Conservation (phyloP, 1,140 invertebrate genomes). For the Drosophila busckii region DNA sequence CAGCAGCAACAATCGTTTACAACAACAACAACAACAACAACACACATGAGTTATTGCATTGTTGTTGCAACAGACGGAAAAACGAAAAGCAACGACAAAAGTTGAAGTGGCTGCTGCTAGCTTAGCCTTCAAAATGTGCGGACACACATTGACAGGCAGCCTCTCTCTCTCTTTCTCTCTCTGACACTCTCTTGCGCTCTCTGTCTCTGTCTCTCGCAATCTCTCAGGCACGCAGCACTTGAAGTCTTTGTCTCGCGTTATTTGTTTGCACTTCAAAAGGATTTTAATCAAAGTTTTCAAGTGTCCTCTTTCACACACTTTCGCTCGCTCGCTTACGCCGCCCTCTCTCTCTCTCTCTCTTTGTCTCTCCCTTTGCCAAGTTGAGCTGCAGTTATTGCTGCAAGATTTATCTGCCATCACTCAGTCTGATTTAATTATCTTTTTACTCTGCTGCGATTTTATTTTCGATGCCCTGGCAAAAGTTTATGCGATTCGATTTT, state of each 20-base stretch:
- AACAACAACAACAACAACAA: slow-evolving; percentile 33
- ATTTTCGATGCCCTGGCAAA: slow-evolving; percentile 12
- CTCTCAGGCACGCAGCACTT: no score
- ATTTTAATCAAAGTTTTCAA: slow-evolving; percentile 75
- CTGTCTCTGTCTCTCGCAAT: background rate
- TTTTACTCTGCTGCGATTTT: slow-evolving; percentile 17
- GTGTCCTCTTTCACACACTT: slow-evolving; percentile 54
- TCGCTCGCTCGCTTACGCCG: slow-evolving; percentile 30
- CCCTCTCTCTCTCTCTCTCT: slow-evolving; percentile 11
- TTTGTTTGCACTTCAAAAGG: slow-evolving; percentile 74
- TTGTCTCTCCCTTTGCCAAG: slow-evolving; percentile 1
- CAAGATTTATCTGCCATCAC: slow-evolving; percentile 55
- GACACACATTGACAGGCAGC: slow-evolving; percentile 47
- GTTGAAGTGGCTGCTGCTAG: slow-evolving; percentile 25
- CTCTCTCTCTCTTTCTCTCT: background rate
- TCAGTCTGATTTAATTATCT: slow-evolving; percentile 67
- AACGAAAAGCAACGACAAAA: slow-evolving; percentile 3
- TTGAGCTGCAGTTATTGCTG: slow-evolving; percentile 6
- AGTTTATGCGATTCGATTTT: slow-evolving; percentile 51
- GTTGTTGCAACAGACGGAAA: slow-evolving; percentile 57
- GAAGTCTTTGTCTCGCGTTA: slow-evolving; percentile 61
- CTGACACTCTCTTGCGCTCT: background rate
- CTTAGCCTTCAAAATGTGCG: slow-evolving; percentile 60
- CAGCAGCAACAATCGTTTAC: slow-evolving; percentile 6
- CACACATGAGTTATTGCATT: slow-evolving; percentile 67